These are phyloP conservation scores for Acanthacorydalis orientalis DNA, from an alignment of 2,888 invertebrate genomes.

Conservation along the genomic window DNA sequence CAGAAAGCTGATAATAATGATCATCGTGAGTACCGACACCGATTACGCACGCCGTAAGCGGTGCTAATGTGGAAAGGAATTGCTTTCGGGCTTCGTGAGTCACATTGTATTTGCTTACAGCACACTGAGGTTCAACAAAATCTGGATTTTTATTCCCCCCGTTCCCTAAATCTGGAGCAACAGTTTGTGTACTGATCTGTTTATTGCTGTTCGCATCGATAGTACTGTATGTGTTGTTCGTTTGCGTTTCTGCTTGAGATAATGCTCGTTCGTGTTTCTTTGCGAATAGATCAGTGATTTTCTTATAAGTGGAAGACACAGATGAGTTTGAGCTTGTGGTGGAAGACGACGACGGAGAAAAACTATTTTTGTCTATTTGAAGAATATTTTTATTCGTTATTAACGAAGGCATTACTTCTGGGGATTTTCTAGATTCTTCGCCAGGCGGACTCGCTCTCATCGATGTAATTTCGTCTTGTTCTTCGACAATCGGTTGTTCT, in stretches of 20 bases:
- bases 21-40: constrained; percentile 37
- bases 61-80: constrained; percentile 62
- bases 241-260: constrained; percentile 12
- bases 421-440: constrained; percentile 34
- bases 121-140: constrained; percentile 10
- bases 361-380: constrained; percentile 33
- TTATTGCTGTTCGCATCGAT: constrained; percentile 8
- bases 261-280: constrained; percentile 19
- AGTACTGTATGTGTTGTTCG: constrained; percentile 11
- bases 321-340: constrained; percentile 37
- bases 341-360: constrained; percentile 37
- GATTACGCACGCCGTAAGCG: constrained; percentile 56
- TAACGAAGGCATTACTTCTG: constrained; percentile 12
- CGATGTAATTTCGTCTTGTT: constrained; percentile 22
- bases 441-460: constrained; percentile 48
- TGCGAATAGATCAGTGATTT: constrained; percentile 42
- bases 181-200: constrained; percentile 21
- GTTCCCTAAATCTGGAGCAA: constrained; percentile 37
- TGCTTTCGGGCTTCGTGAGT: constrained; percentile 49
- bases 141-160: constrained; percentile 23
- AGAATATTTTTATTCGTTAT: constrained; percentile 12
- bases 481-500: constrained; percentile 12
- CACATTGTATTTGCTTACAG: constrained; percentile 6
- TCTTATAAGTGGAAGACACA: constrained; percentile 45
- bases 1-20: constrained; percentile 35